phyloP scores from a whole-genome alignment of 2,888 invertebrate species.

The Serripes groenlandicus region DNA sequence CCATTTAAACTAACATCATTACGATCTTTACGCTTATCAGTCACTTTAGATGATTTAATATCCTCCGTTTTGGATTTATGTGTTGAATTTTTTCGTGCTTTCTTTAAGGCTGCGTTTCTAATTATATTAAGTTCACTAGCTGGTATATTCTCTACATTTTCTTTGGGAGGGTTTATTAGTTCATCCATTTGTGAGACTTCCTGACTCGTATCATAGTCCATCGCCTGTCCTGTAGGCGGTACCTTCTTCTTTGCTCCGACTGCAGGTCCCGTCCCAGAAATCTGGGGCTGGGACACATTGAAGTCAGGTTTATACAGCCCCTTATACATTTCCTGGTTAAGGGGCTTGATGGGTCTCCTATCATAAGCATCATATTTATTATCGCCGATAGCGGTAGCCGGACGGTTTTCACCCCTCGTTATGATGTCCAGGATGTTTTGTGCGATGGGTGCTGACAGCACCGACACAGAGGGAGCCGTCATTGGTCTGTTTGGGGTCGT shows the following conservation, averaged over 20 bases:
- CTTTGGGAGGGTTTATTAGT: slow-evolving; percentile 50
- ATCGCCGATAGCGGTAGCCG: slow-evolving; percentile 70
- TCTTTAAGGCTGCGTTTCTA: slow-evolving; percentile 67
- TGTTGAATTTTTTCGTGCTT: slow-evolving; percentile 52
- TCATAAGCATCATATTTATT: slow-evolving; percentile 78
- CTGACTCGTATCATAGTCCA: slow-evolving; percentile 79
- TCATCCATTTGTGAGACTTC: slow-evolving; percentile 73
- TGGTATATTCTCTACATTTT: slow-evolving; percentile 63
- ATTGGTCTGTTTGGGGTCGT: slow-evolving; percentile 70
- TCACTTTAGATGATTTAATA: slow-evolving; percentile 47
- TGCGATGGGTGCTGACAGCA: slow-evolving; percentile 59
- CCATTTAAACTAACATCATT: slow-evolving; percentile 28
- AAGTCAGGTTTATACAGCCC: slow-evolving; percentile 73
- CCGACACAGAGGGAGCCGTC: slow-evolving; percentile 73
- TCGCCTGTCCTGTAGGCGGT: slow-evolving; percentile 75
- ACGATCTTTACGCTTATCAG: slow-evolving; percentile 56
- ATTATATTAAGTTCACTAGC: slow-evolving; percentile 66
- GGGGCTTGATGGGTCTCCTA: slow-evolving; percentile 77
- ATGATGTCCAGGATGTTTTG: slow-evolving; percentile 65
- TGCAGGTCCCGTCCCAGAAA: slow-evolving; percentile 75
- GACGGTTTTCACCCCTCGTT: slow-evolving; percentile 66
- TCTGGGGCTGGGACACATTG: slow-evolving; percentile 72
- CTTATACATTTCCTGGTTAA: slow-evolving; percentile 75
- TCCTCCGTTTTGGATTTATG: slow-evolving; percentile 58
- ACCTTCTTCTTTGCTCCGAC: slow-evolving; percentile 74